Conservation (phyloP, 2,113 vertebrate genomes). For the Rhizomys pruinosus region DNA sequence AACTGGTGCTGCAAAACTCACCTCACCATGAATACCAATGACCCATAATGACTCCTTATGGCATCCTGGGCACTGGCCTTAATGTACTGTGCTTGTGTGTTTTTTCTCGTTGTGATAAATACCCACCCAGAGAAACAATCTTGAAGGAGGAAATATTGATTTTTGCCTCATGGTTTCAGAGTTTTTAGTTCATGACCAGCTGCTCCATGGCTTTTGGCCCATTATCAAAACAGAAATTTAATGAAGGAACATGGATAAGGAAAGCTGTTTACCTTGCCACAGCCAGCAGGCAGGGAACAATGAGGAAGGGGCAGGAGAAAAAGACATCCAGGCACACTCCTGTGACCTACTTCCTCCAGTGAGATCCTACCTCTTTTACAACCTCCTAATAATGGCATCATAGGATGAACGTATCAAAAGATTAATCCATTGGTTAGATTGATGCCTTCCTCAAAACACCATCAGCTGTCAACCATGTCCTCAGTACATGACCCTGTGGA, state of each 20-base stretch:
- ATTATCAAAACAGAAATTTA: neutral
- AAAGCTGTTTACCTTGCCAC: neutral
- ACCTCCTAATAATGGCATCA: neutral
- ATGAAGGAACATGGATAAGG: neutral
- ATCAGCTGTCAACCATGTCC: neutral
- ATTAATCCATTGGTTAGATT: neutral
- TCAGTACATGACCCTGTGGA: neutral
- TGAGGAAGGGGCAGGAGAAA: neutral
- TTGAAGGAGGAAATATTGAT: neutral
- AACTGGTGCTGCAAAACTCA: neutral
- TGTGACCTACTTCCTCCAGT: neutral
- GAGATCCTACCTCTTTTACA: neutral
- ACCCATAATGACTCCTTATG: neutral
- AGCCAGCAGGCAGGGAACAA: neutral
- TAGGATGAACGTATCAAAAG: neutral
- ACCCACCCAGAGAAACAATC: neutral
- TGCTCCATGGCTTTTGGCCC: neutral
- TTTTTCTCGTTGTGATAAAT: neutral
- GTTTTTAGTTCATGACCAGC: neutral
- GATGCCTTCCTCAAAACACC: neutral
- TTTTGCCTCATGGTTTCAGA: neutral
- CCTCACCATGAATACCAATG: neutral
- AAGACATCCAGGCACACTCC: neutral
- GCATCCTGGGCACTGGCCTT: neutral
- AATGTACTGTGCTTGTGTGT: neutral